Percentiles rank a stretch among this genome's conserved stretches.
These are phyloP conservation scores for Labia minor DNA, from an alignment of 2,888 invertebrate species.

Conservation along the genomic window DNA sequence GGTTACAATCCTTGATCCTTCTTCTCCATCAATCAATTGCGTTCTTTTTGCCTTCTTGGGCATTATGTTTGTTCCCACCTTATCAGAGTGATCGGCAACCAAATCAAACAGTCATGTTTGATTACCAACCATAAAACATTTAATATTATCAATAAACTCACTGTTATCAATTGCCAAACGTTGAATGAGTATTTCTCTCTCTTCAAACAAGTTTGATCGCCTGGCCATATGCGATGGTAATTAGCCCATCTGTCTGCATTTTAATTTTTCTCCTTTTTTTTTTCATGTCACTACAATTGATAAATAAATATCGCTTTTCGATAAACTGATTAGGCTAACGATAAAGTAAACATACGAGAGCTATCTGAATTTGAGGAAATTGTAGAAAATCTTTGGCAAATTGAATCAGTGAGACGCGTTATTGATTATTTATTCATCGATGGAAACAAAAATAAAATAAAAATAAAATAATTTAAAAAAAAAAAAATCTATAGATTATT, in stretches of 20 bases:
- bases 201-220: slow-evolving; percentile 13
- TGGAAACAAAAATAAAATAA: too few relatives aligned
- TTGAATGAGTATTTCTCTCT: neutral
- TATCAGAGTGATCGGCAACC: slow-evolving; percentile 5
- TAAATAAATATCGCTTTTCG: neutral
- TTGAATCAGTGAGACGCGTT: too few relatives aligned
- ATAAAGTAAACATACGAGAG: neutral
- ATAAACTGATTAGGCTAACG: slow-evolving; percentile 13
- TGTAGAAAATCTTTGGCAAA: too few relatives aligned
- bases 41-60: neutral
- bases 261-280: slow-evolving; percentile 3
- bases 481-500: too few relatives aligned
- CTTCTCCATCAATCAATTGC: too few relatives aligned
- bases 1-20: too few relatives aligned
- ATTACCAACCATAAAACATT: slow-evolving; percentile 13
- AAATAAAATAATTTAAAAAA: too few relatives aligned
- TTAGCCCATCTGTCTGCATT: slow-evolving; percentile 7
- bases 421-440: too few relatives aligned
- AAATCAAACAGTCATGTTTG: neutral
- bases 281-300: slow-evolving; percentile 5
- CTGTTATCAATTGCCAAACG: slow-evolving; percentile 13
- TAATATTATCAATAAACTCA: neutral
- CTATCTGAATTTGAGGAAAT: neutral
- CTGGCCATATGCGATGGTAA: neutral
- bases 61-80: neutral